Conservation (phyloP, 2,113 vertebrate species). For the Misgurnus anguillicaudatus region DNA sequence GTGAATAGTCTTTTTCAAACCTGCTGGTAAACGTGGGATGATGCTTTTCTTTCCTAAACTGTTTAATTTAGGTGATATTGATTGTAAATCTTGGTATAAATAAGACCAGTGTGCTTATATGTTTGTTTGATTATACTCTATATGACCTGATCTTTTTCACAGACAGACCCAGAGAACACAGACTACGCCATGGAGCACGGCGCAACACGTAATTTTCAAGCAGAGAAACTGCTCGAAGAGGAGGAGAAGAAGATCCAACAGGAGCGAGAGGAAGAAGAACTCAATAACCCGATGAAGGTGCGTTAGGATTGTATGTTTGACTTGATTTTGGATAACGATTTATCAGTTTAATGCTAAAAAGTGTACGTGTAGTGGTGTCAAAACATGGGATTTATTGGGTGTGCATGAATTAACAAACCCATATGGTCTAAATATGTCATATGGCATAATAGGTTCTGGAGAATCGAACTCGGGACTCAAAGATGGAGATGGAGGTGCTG, state of each 20-base stretch:
- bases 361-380: no score
- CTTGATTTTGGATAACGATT: no score
- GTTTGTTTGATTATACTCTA: neutral
- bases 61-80: no score
- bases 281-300: conserved; percentile 99
- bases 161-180: conserved; percentile 96
- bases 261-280: conserved; percentile 93
- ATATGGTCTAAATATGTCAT: neutral
- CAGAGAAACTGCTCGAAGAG: conserved; percentile 92
- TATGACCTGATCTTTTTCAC: neutral
- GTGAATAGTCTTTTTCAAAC: neutral
- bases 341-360: no score
- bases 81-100: neutral
- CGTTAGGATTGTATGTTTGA: neutral
- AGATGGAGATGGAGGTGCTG: conserved; percentile 96
- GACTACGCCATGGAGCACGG: conserved; percentile 97
- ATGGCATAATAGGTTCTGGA: conserved; percentile 84
- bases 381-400: neutral
- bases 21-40: neutral
- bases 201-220: conserved; percentile 93
- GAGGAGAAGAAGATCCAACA: conserved; percentile 87
- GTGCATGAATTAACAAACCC: neutral
- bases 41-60: no score
- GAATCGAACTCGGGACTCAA: conserved; percentile 95
- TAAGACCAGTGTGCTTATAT: neutral